Evolutionary conservation across 2,797 vertebrate genomes (phyloP).

Genomic region (Florisuga fusca): DNA sequence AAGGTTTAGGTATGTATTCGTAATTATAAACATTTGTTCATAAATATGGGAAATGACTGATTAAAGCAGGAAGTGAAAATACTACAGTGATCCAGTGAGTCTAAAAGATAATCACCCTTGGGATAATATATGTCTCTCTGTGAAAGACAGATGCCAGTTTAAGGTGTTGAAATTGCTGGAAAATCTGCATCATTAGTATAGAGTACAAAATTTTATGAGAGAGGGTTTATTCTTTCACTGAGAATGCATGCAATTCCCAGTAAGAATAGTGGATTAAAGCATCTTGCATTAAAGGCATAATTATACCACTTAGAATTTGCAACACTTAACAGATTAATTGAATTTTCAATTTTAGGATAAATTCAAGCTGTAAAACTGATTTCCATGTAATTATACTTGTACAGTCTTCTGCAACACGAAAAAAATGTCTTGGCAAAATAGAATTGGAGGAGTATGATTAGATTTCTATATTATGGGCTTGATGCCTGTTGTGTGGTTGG

Average conservation of each 20-base stretch:
- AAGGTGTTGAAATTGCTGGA: neutral
- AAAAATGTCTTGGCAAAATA: neutral
- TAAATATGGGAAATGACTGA: neutral
- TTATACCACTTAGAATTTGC: neutral
- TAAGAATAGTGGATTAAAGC: neutral
- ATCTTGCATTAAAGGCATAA: neutral
- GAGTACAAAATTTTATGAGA: neutral
- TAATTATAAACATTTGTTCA: slow-evolving; percentile 33
- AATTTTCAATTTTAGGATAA: slow-evolving; percentile 1
- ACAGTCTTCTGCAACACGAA: neutral
- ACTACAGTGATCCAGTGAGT: neutral
- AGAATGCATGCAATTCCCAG: neutral
- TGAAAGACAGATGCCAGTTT: neutral
- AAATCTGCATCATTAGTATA: neutral
- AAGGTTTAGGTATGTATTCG: slow-evolving; percentile 93
- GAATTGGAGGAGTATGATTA: neutral
- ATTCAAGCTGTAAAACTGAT: neutral
- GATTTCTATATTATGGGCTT: neutral
- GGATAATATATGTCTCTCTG: neutral
- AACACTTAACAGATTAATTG: neutral
- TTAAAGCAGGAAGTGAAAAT: neutral
- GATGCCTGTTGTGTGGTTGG: neutral
- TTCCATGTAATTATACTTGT: neutral
- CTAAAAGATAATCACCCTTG: neutral
- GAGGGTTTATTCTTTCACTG: neutral